These are phyloP conservation scores for Metalampra italica DNA, from an alignment of 2,888 invertebrate genomes.

Conservation along the genomic window DNA sequence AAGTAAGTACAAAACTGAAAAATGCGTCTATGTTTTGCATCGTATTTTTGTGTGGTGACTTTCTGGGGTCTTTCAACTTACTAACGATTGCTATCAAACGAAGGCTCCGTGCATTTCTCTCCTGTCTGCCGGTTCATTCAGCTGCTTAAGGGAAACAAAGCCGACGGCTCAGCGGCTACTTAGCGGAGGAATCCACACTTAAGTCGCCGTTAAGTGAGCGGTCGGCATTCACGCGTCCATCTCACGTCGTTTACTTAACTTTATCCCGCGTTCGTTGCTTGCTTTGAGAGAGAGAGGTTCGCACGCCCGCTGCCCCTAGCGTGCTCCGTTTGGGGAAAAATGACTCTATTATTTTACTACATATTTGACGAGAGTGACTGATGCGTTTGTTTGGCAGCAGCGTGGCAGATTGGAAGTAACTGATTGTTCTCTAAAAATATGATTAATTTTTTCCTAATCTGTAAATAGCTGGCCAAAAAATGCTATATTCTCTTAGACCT, in stretches of 20 bases:
- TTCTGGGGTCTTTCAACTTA: too few species aligned
- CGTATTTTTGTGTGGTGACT: too few species aligned
- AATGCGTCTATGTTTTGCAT: too few species aligned
- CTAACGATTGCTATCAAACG: background rate
- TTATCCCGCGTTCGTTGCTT: background rate
- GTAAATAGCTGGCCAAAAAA: too few species aligned
- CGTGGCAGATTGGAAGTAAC: too few species aligned
- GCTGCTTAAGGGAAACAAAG: background rate
- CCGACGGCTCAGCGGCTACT: background rate
- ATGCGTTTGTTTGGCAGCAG: background rate
- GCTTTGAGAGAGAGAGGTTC: background rate
- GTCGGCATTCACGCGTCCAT: conserved; percentile 16
- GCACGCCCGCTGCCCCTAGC: background rate
- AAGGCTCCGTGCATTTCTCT: background rate
- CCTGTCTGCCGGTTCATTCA: background rate
- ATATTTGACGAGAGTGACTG: background rate
- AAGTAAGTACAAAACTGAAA: too few species aligned
- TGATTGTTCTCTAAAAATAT: too few species aligned
- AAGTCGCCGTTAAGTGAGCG: conserved; percentile 5
- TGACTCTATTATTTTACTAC: background rate
- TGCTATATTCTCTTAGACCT: too few species aligned
- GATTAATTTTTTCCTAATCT: too few species aligned
- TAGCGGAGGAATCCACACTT: background rate
- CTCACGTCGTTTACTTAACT: conserved; percentile 1
- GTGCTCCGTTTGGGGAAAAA: background rate